Base-by-base conservation (phyloP, 2,113 vertebrate genomes). In the Takifugu bimaculatus region DNA sequence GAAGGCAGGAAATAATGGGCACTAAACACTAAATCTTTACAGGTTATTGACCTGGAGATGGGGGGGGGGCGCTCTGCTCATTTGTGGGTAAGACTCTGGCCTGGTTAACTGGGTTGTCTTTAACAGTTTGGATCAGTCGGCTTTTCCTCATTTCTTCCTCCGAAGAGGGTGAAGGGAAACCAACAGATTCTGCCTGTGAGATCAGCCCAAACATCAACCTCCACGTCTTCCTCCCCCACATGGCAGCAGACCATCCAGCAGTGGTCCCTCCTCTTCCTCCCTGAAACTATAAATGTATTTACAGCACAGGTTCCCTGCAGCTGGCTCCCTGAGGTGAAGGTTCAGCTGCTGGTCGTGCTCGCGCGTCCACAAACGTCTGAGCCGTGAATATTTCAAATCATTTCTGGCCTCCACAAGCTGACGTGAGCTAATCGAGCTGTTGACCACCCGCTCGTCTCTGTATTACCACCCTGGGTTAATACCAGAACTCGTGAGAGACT, bases 1-100 rank as follows among this genome's bases (percentile, higher is more conserved):
- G 74, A 89, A 88, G 88, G 88, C 86, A 90, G 89, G 87, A 90
- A 90, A 90, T 90, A 90, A 90, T 91, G 85, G 88, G 80, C 82
- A 74, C 84, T 90, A 88, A 91, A 90, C 80, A 78, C 79, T 87
- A 88, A 89, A 89, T 88, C 82, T 85, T 90, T 89, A 84, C 85
- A 85, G 83, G 85, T 83, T 91, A 91, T 91, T 91, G 91, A 88
- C 83, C 81, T 67, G 68, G 64, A 68, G 74, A 74, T 65, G 66
- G 55, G 1, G 26, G 50, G 61, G 63, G 63, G 50, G 48, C 9
- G 48, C 9, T 65, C 49, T 54, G 61, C 57, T 75, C 56, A 60
- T 61, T 60, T 72, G 43, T 13, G 13, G 42, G 20, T 20, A 20
- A 20, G 20, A 20, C 20, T 20, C 20, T 20, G 20, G 20, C 20